Conservation (phyloP, 53 echinoderm and acorn worm genomes). For the Apostichopus leukothele region DNA sequence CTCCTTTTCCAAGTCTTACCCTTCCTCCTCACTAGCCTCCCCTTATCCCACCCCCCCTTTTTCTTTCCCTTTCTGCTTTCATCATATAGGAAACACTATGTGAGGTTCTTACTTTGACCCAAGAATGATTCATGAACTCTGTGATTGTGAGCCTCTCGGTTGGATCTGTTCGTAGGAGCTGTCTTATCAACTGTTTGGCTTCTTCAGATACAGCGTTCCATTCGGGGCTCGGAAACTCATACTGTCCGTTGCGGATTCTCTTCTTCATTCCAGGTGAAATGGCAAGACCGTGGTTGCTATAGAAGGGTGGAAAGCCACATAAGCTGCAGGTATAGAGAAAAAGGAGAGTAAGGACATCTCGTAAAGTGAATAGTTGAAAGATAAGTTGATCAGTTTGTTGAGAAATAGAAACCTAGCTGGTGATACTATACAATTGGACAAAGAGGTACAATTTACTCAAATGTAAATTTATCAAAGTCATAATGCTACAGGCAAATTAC, state of each 20-base stretch:
- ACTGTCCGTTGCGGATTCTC: slow-evolving; percentile 96
- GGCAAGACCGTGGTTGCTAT: slow-evolving; percentile 98
- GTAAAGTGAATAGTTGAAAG: too few species aligned
- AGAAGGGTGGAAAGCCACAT: slow-evolving; percentile 99
- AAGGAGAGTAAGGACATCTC: too few species aligned
- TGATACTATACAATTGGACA: too few species aligned
- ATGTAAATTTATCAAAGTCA: too few species aligned
- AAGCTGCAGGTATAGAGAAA: slow-evolving; percentile 50
- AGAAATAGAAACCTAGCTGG: too few species aligned
- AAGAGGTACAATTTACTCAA: too few species aligned
- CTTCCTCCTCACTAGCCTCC: too few species aligned
- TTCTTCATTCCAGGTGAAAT: slow-evolving; percentile 99
- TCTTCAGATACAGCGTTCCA: slow-evolving; percentile 82
- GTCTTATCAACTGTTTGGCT: slow-evolving; percentile 87
- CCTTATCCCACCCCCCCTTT: too few species aligned
- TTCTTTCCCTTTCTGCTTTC: too few species aligned
- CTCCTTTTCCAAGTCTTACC: too few species aligned
- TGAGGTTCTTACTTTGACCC: slow-evolving; percentile 79
- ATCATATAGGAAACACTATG: background rate
- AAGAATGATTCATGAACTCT: slow-evolving; percentile 92
- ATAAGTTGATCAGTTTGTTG: too few species aligned
- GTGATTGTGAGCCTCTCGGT: slow-evolving; percentile 88
- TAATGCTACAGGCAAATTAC: background rate
- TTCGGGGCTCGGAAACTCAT: slow-evolving; percentile 95
- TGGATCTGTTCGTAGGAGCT: slow-evolving; percentile 85